phyloP scores from a whole-genome alignment of 2,888 invertebrate species.

The Pyrocoelia pectoralis region DNA sequence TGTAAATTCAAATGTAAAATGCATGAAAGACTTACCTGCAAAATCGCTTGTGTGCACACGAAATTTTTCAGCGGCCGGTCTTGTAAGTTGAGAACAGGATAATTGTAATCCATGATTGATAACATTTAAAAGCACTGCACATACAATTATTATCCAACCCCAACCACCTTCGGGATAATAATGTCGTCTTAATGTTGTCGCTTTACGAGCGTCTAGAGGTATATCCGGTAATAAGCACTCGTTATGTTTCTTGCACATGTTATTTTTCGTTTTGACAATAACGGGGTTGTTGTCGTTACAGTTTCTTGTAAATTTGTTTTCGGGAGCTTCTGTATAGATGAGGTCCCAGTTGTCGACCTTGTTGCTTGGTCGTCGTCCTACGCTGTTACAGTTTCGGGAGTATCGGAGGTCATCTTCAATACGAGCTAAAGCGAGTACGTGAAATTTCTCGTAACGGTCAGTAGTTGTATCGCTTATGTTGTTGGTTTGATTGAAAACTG shows the following conservation, averaged over 20 bases:
- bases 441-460: constrained; percentile 49
- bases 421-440: constrained; percentile 53
- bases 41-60: constrained; percentile 69
- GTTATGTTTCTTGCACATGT: constrained; percentile 43
- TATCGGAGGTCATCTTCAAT: constrained; percentile 48
- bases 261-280: constrained; percentile 24
- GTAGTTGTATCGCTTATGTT: not conserved
- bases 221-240: constrained; percentile 50
- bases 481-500: not conserved
- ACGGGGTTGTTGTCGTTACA: constrained; percentile 22
- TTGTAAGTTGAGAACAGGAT: constrained; percentile 67
- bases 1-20: too few relatives aligned
- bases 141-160: constrained; percentile 83
- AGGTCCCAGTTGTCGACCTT: constrained; percentile 58
- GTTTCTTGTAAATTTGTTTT: constrained; percentile 27
- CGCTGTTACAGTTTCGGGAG: constrained; percentile 17
- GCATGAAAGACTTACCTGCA: constrained; percentile 65
- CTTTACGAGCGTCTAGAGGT: constrained; percentile 56
- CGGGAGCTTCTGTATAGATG: constrained; percentile 52
- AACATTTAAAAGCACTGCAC: constrained; percentile 76
- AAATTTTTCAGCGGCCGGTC: constrained; percentile 68
- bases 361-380: constrained; percentile 52
- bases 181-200: constrained; percentile 66
- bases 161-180: constrained; percentile 90
- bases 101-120: constrained; percentile 80